phyloP scores from a whole-genome alignment of 2,797 vertebrate genomes.

The Manis crassicaudata region DNA sequence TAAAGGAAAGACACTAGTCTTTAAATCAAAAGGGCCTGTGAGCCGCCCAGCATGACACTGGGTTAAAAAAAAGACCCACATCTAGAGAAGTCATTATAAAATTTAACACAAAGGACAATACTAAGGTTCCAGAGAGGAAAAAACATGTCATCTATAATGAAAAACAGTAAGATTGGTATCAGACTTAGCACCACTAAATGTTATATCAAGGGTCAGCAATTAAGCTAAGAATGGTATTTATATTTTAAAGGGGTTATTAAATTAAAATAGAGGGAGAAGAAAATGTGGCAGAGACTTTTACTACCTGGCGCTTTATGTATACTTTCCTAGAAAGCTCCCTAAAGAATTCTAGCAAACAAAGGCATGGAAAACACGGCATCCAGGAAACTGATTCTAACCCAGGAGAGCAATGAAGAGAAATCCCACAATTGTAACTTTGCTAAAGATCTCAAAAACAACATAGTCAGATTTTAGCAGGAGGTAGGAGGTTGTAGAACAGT shows the following conservation, averaged over 20 bases:
- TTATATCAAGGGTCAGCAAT: neutral
- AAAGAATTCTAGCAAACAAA: neutral
- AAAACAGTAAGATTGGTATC: neutral
- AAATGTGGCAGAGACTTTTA: neutral
- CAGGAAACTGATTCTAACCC: neutral
- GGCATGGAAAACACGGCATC: neutral
- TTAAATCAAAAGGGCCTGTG: neutral
- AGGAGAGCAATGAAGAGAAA: neutral
- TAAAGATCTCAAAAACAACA: neutral
- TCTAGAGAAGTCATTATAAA: neutral
- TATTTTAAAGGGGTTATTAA: neutral
- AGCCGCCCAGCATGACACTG: neutral
- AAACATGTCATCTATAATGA: neutral
- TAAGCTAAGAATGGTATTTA: neutral
- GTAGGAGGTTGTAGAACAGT: neutral
- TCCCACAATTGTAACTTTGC: neutral
- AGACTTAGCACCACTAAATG: neutral
- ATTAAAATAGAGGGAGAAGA: neutral
- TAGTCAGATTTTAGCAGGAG: neutral
- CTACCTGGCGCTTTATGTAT: neutral
- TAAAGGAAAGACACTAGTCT: neutral
- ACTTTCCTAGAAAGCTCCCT: neutral
- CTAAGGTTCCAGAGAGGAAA: neutral
- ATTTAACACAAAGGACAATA: neutral
- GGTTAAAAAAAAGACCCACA: neutral